Evolutionary conservation across 1,140 invertebrate species (phyloP).

Genomic region (Trichonephila clavata): DNA sequence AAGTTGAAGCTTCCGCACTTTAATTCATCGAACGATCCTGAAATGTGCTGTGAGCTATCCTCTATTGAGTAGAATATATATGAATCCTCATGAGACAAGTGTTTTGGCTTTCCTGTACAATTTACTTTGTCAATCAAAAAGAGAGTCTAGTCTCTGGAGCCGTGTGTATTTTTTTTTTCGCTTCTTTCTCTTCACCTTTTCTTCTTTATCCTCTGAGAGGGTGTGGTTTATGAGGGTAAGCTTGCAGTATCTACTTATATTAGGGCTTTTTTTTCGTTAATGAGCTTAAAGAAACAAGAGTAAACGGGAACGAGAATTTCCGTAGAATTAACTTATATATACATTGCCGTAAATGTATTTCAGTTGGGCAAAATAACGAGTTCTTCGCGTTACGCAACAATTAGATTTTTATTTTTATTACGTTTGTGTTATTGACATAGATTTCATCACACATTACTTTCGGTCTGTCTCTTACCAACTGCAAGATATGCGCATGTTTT

Average conservation of each 20-base stretch:
- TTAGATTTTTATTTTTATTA: neutral
- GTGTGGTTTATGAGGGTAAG: neutral
- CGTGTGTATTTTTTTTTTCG: neutral
- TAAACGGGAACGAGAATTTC: neutral
- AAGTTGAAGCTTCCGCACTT: neutral
- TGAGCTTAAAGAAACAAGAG: neutral
- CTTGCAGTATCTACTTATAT: neutral
- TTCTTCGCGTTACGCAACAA: neutral
- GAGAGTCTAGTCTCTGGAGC: neutral
- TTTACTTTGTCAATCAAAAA: conserved; percentile 25
- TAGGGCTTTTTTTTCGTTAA: neutral
- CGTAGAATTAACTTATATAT: neutral
- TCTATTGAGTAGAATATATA: neutral
- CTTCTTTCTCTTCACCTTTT: neutral
- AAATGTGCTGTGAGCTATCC: neutral
- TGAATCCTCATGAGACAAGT: neutral
- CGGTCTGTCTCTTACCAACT: neutral
- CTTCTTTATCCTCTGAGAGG: neutral
- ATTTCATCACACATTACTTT: neutral
- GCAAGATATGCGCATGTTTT: too few species aligned
- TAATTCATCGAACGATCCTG: neutral
- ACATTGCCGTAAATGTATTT: neutral
- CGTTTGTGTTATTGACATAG: neutral
- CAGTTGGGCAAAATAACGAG: neutral
- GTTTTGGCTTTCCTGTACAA: neutral